Percentiles rank a stretch among this genome's conserved stretches.
Conservation (phyloP, 2,113 vertebrate species). For the Ceuthmochares aereus region DNA sequence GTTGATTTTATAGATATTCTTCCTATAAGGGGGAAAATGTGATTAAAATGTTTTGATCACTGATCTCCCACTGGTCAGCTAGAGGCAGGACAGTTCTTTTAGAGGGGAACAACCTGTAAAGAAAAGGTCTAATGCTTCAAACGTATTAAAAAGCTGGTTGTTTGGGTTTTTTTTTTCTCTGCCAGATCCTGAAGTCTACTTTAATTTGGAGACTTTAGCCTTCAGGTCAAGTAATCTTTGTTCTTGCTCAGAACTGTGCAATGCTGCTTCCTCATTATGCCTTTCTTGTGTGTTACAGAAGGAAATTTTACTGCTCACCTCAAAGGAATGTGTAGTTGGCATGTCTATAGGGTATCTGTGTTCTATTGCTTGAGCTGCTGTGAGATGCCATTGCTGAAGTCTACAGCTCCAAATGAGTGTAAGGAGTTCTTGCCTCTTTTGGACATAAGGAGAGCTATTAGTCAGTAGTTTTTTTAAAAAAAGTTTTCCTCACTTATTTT, state of each 20-base stretch:
- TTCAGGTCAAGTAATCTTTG: neutral
- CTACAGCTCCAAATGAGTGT: neutral
- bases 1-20: neutral
- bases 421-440: conserved; percentile 4
- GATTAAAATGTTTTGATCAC: neutral
- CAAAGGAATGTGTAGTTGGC: conserved; percentile 51
- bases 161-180: neutral
- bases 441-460: neutral
- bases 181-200: neutral
- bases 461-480: neutral
- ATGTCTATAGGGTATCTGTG: conserved; percentile 1
- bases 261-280: neutral
- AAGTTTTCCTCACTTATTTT: neutral
- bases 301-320: conserved; percentile 28
- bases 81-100: neutral
- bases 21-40: fast-evolving
- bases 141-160: neutral
- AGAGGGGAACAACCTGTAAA: neutral
- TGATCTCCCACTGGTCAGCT: neutral
- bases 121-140: neutral
- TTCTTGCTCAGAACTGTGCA: neutral
- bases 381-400: conserved; percentile 9
- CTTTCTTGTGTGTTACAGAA: neutral
- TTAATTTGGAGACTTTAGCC: neutral
- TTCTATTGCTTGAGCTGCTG: conserved; percentile 26